A percentile compares a stretch with the other conserved stretches of the same genome.
Conservation (phyloP, 2,888 invertebrate genomes). For the Spisula solida region DNA sequence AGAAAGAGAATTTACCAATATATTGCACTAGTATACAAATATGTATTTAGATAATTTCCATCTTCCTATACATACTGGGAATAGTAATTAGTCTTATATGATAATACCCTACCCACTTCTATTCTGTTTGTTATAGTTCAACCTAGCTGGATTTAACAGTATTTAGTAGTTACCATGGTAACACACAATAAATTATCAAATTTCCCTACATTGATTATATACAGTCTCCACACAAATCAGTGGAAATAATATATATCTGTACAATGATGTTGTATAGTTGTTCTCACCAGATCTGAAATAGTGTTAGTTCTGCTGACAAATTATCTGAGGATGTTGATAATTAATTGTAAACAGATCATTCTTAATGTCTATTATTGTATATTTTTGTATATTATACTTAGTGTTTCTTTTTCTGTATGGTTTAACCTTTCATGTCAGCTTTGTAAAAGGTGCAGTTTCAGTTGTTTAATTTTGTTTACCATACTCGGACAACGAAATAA, state of each 20-base stretch:
- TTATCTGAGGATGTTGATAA: neutral
- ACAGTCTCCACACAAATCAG: neutral
- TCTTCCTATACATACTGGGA: no score
- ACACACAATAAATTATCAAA: slow-evolving; percentile 47
- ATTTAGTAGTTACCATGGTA: slow-evolving; percentile 31
- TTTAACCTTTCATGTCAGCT: no score
- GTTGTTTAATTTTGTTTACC: no score
- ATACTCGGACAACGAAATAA: no score
- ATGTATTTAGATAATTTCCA: no score
- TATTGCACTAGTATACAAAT: no score
- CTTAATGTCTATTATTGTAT: no score
- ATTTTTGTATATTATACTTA: no score
- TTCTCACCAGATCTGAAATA: neutral
- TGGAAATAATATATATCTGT: neutral
- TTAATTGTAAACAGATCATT: no score
- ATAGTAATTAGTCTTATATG: neutral
- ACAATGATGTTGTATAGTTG: slow-evolving; percentile 23
- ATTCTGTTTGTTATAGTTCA: neutral
- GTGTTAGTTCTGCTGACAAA: neutral
- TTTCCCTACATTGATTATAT: neutral
- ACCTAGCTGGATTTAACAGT: slow-evolving; percentile 33
- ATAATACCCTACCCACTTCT: neutral
- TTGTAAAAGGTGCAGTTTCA: no score
- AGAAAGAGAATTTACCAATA: no score
- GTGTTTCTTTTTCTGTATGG: no score